Conservation (phyloP, 2,113 vertebrate species). For the Myodes glareolus region DNA sequence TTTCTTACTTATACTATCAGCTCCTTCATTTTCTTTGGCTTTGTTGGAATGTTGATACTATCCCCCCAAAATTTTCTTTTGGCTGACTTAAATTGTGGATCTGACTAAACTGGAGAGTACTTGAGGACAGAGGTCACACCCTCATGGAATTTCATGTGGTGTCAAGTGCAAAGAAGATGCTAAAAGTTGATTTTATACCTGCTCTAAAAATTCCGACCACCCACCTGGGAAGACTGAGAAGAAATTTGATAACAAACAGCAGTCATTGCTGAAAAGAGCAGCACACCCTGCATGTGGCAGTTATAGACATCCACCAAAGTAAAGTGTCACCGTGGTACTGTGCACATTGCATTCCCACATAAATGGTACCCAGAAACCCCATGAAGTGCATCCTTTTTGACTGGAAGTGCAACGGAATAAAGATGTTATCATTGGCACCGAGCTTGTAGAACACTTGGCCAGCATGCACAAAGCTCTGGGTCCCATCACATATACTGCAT, state of each 20-base stretch:
- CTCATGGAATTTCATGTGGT: background rate
- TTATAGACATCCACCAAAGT: background rate
- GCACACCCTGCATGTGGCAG: background rate
- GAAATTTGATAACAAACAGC: background rate
- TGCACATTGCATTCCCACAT: background rate
- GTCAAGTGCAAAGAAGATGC: conserved; percentile 9
- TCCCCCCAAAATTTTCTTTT: background rate
- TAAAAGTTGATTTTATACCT: conserved; percentile 24
- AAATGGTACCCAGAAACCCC: background rate
- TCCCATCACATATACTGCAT: background rate
- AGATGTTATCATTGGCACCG: background rate
- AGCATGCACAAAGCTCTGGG: background rate
- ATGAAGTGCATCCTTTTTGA: background rate
- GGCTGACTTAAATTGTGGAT: background rate
- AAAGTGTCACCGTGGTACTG: background rate
- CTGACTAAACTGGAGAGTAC: conserved; percentile 14
- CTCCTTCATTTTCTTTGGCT: background rate
- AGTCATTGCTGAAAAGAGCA: background rate
- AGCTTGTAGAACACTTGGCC: background rate
- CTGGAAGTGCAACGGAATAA: background rate
- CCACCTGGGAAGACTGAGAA: background rate
- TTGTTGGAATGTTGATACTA: conserved; percentile 17
- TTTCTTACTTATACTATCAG: background rate
- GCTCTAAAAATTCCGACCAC: background rate
- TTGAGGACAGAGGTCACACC: background rate